Evolutionary conservation across 53 echinoderm and acorn worm genomes (phyloP).

Genomic region (Pentamera pediparva): DNA sequence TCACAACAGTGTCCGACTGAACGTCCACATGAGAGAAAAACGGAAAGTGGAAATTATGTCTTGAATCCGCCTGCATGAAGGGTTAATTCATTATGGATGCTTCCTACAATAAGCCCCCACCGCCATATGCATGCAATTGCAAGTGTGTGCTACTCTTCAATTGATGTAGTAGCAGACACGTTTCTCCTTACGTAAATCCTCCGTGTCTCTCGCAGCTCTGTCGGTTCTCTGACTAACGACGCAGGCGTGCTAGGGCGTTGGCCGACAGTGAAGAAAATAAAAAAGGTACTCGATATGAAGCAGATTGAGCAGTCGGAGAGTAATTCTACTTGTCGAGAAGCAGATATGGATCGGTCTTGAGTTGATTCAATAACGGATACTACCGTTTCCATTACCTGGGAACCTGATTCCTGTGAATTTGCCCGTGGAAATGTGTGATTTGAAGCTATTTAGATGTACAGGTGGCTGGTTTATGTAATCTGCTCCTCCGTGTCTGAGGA

Average conservation of each 20-base stretch:
- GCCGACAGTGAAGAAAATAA: constrained; percentile 12
- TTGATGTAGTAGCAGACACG: not conserved
- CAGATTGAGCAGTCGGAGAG: not conserved
- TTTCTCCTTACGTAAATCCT: not conserved
- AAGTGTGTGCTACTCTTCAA: not conserved
- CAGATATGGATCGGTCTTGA: no score
- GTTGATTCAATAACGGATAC: not conserved
- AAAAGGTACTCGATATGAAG: not conserved
- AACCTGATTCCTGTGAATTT: not conserved
- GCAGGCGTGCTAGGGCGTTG: constrained; percentile 21
- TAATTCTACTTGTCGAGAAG: not conserved
- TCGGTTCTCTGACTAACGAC: not conserved
- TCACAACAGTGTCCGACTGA: no score
- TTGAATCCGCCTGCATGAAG: no score
- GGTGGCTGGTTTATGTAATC: constrained; percentile 31
- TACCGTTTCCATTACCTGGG: not conserved
- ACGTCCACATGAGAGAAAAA: no score
- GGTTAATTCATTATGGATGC: no score
- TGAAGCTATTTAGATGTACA: constrained; percentile 26
- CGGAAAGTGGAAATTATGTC: no score
- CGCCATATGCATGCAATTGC: no score
- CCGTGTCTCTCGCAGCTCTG: not conserved
- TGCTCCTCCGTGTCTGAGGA: constrained; percentile 31
- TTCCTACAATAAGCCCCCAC: no score
- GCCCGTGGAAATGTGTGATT: not conserved